Evolutionary conservation across 2,888 invertebrate genomes (phyloP).

Genomic region (Chesias legatella): DNA sequence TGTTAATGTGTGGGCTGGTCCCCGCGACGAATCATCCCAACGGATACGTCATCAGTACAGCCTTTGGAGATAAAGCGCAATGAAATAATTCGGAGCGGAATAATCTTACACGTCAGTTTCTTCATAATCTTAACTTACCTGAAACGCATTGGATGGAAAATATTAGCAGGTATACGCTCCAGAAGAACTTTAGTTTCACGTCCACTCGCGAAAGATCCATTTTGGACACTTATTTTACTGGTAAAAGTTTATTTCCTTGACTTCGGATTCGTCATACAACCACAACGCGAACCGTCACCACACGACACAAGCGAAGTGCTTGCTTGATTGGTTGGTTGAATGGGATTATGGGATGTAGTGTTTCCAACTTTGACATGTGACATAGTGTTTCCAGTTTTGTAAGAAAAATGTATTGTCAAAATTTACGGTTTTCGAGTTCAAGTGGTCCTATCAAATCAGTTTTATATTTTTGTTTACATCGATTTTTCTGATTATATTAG

Average conservation of each 20-base stretch:
- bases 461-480: too few relatives aligned
- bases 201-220: constrained; percentile 46
- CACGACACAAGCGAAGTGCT: too few relatives aligned
- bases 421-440: too few relatives aligned
- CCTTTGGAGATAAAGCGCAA: constrained; percentile 10
- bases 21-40: constrained; percentile 6
- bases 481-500: too few relatives aligned
- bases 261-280: background rate
- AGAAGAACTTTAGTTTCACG: constrained; percentile 38
- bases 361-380: too few relatives aligned
- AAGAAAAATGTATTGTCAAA: too few relatives aligned
- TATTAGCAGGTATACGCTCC: constrained; percentile 35
- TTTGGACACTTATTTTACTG: constrained; percentile 20
- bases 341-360: too few relatives aligned
- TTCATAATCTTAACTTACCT: constrained; percentile 38
- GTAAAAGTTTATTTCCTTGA: constrained; percentile 12
- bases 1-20: constrained; percentile 4
- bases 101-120: constrained; percentile 26
- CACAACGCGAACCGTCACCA: background rate
- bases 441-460: too few relatives aligned
- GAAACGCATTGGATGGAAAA: constrained; percentile 32
- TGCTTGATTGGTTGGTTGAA: too few relatives aligned
- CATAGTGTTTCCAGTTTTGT: too few relatives aligned
- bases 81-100: constrained; percentile 17
- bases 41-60: constrained; percentile 22